Base-by-base conservation (phyloP, 2,888 invertebrate genomes). In the Aricia artaxerxes region DNA sequence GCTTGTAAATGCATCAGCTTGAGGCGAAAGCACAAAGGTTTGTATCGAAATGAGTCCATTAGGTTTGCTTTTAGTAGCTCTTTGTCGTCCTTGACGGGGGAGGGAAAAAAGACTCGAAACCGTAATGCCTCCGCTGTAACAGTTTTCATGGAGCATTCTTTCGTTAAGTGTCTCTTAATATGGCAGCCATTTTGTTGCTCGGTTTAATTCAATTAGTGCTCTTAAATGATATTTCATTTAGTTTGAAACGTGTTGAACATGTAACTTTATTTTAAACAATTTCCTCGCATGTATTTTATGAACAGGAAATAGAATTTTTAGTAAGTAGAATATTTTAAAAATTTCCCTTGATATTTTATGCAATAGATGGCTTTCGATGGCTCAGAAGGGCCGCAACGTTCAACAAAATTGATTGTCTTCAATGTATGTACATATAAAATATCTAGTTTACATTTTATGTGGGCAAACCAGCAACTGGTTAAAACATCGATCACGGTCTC, bases 391-490 rank as follows among this genome's bases (percentile, higher is more conserved):
- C 35, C 69, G 35, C 69, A 11, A 13, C 69, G 69, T 13, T 35
- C 69, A 35, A 16, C 35, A 1, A 35, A 35, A 35, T 69, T 35
- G 35, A 69, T 69, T 69, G 69, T 69, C 69, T 69, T 69, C 69
- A 69, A 69, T 69, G 69, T 69, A 69, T 69, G 69, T 69, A 69
- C 69, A 69, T 69, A 69, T 69, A 38, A 69, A 69, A 69, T 69
- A 11, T 69, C 35, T 69, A 35, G 35, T 69, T 69, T 69, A 38
- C 69, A 69, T 69, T 69, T 69, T 69, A 69, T 31, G 64, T 64
- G 35, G 35, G 69, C 35, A 69, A 69, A 5, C 69, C 69, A 69
- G 69, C 35, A 69, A 69, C 35, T 35, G 35, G 35, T 69, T 35
- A 69, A 69, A 38, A 35, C 11, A 69, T 69, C 69, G 69, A 69